A percentile compares a stretch with the other conserved stretches of the same genome.
Evolutionary conservation across 1,140 invertebrate genomes (phyloP).

Genomic region (Dufourea novaeangliae): DNA sequence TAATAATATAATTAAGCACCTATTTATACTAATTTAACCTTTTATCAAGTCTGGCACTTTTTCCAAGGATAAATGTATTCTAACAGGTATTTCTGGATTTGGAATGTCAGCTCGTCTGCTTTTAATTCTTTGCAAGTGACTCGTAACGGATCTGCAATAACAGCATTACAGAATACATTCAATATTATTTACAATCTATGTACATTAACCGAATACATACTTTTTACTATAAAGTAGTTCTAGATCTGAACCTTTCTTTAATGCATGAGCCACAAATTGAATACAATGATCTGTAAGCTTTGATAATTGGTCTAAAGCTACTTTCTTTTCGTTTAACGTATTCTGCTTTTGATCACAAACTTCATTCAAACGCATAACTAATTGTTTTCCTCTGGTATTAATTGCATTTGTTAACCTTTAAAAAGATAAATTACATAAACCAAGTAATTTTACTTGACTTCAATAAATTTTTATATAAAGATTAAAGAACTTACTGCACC

Average conservation of each 20-base stretch:
- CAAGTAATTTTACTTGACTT: background rate
- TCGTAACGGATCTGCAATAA: conserved; percentile 81
- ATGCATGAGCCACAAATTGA: conserved; percentile 89
- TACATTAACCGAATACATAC: conserved; percentile 77
- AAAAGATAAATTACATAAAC: conserved; percentile 43
- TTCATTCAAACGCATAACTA: conserved; percentile 90
- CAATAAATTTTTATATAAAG: conserved; percentile 18
- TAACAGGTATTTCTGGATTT: conserved; percentile 91
- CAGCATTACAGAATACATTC: conserved; percentile 16
- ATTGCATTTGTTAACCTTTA: conserved; percentile 90
- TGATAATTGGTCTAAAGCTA: conserved; percentile 89
- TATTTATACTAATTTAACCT: conserved; percentile 80
- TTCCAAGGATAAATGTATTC: conserved; percentile 88
- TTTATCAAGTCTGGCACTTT: conserved; percentile 90
- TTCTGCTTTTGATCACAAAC: conserved; percentile 92
- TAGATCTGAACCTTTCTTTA: conserved; percentile 91
- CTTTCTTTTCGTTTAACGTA: conserved; percentile 91
- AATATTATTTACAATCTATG: conserved; percentile 27
- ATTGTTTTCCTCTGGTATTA: conserved; percentile 90
- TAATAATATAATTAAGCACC: conserved; percentile 44
- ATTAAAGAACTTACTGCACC: conserved; percentile 85
- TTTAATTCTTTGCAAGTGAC: conserved; percentile 90
- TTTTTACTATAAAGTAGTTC: conserved; percentile 93
- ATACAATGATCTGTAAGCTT: conserved; percentile 93
- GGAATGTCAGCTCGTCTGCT: conserved; percentile 90